Base-by-base conservation (phyloP, 2,797 vertebrate genomes). In the Trichosurus vulpecula region DNA sequence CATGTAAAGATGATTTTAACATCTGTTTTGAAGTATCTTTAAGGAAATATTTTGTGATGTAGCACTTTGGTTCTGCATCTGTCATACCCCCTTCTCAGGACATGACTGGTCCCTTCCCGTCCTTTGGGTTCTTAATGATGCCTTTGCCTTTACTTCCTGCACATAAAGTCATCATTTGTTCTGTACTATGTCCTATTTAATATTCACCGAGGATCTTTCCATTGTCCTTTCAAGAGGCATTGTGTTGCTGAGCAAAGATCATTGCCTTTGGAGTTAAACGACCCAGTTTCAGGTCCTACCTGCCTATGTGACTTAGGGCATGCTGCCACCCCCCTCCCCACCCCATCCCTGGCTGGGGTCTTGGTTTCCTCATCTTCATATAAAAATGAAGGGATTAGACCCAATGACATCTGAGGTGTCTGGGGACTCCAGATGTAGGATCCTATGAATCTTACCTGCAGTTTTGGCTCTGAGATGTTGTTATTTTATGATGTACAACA, bases 261-360 rank as follows among this genome's bases (percentile, higher is more conserved):
- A 19, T 13, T 66, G 16, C 66, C 66, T 41, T n/a, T 74, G n/a
- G 35, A 41, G 16, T 74, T n/a, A 8, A 16, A 22, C n/a, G 66
- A 41, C n/a, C 66, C 66, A 74, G 35, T 66, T 66, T 16, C 13
- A 66, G 61, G 11, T 66, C 61, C 14, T 35, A 41, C 66, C n/a
- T 22, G 1, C n/a, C 66, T n/a, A n/a, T n/a, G 61, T 66, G 61
- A n/a, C 35, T 66, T n/a, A n/a, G 31, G 4, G n/a, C n/a, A 41
- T 8, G n/a, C 6, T n/a, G 41, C 6, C 2, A 35, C 35, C n/a
- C 25, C 19, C n/a, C 19, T 19, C 1, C 2, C 0, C 8, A 10
- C 27, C n/a, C n/a, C n/a, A n/a, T n/a, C n/a, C 56, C 56, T 9
- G 27, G 27, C 56, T 74, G n/a, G 66, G 6, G n/a, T 16, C 19